Percentiles rank a stretch among this genome's conserved stretches.
Conservation (phyloP, 2,888 invertebrate species). For the Scelioninae gen. 2 region DNA sequence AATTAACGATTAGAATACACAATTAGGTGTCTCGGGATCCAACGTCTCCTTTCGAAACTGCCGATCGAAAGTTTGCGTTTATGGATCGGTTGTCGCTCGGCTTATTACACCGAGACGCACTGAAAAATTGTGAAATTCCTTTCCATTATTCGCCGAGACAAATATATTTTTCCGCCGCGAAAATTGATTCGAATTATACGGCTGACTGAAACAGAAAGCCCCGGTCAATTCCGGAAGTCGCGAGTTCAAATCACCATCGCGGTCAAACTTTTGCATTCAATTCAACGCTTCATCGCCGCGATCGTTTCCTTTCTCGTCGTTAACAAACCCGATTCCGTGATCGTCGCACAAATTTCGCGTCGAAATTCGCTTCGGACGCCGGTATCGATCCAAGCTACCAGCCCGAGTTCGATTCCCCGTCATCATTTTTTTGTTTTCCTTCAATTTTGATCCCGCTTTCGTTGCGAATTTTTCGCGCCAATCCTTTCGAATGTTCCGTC, state of each 20-base stretch:
- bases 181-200: not conserved
- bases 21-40: constrained; percentile 38
- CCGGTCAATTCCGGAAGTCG: not conserved
- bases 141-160: not conserved
- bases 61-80: constrained; percentile 42
- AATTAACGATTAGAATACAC: constrained; percentile 44
- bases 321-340: too few species aligned
- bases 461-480: too few species aligned
- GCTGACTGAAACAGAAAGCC: not conserved
- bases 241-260: not conserved
- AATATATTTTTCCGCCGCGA: not conserved
- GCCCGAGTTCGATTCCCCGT: too few species aligned
- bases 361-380: too few species aligned
- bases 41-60: constrained; percentile 38
- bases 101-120: constrained; percentile 13
- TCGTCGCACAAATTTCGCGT: too few species aligned
- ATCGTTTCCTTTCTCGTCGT: too few species aligned
- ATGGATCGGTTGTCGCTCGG: constrained; percentile 19
- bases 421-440: too few species aligned
- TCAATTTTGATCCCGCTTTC: too few species aligned
- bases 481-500: too few species aligned
- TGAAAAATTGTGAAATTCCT: constrained; percentile 25
- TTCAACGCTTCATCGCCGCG: too few species aligned
- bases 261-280: too few species aligned
- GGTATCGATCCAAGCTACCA: too few species aligned